Conservation (phyloP, 1,140 invertebrate genomes). For the Spodoptera litura region DNA sequence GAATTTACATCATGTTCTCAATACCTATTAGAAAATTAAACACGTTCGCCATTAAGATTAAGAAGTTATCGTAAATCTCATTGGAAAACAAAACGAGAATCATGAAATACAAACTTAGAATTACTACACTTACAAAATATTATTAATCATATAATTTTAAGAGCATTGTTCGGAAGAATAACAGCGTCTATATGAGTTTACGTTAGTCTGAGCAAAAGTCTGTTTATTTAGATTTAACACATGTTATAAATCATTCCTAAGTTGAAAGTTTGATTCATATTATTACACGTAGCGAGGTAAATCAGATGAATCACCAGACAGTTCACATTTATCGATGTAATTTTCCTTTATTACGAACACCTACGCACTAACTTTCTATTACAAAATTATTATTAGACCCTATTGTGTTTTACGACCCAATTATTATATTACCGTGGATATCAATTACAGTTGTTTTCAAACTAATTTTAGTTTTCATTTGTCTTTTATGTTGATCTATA, state of each 20-base stretch:
- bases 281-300: slow-evolving; percentile 17
- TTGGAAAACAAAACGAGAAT: too few relatives aligned
- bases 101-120: too few relatives aligned
- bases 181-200: not conserved
- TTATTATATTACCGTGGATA: too few relatives aligned
- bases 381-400: slow-evolving; percentile 4
- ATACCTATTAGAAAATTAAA: too few relatives aligned
- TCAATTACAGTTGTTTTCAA: too few relatives aligned
- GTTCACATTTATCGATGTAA: slow-evolving; percentile 46
- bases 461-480: too few relatives aligned
- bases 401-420: not conserved
- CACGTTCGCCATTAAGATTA: too few relatives aligned
- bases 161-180: not conserved
- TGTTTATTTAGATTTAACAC: slow-evolving; percentile 3
- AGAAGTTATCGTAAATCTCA: too few relatives aligned
- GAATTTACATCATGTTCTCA: too few relatives aligned
- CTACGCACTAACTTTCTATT: slow-evolving; percentile 18
- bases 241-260: slow-evolving; percentile 7
- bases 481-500: too few relatives aligned
- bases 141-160: not conserved
- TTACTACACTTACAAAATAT: too few relatives aligned
- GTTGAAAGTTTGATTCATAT: slow-evolving; percentile 25
- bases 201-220: not conserved
- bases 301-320: slow-evolving; percentile 37
- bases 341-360: slow-evolving; percentile 28